Evolutionary conservation across 2,888 invertebrate species (phyloP).

Genomic region (Graphium colonna): DNA sequence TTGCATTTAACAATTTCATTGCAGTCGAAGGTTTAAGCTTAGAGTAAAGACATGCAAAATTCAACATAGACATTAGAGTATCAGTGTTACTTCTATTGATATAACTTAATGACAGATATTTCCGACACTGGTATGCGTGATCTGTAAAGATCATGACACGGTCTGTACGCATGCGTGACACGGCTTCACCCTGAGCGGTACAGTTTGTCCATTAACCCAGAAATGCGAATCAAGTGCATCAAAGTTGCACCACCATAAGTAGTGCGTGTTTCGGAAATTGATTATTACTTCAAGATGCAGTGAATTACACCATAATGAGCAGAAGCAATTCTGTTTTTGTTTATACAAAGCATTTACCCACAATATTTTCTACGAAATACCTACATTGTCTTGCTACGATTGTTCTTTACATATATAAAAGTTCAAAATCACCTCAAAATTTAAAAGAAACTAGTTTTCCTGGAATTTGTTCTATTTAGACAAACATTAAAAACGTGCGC

Average conservation of each 20-base stretch:
- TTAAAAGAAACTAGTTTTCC: too few relatives aligned
- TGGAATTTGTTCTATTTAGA: too few relatives aligned
- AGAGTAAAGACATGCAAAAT: too few relatives aligned
- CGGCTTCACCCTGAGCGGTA: slow-evolving; percentile 33
- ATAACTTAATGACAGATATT: background rate
- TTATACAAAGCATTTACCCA: background rate
- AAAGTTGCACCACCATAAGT: slow-evolving; percentile 27
- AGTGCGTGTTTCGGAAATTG: slow-evolving; percentile 14
- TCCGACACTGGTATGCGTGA: slow-evolving; percentile 5
- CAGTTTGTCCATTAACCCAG: slow-evolving; percentile 55
- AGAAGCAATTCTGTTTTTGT: background rate
- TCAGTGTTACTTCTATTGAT: too few relatives aligned
- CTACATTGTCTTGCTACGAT: too few relatives aligned
- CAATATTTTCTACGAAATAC: background rate
- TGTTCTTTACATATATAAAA: too few relatives aligned
- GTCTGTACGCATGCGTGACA: slow-evolving; percentile 41
- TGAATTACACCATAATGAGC: too few relatives aligned
- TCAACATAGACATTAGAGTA: too few relatives aligned
- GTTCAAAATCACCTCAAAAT: too few relatives aligned
- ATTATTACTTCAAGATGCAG: background rate
- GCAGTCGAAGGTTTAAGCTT: too few relatives aligned
- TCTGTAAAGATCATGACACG: slow-evolving; percentile 10
- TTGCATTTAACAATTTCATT: too few relatives aligned
- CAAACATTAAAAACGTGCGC: too few relatives aligned
- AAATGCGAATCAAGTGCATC: slow-evolving; percentile 44